Evolutionary conservation across 1,140 invertebrate genomes (phyloP).

Genomic region (Yoshiicerus persimilis): DNA sequence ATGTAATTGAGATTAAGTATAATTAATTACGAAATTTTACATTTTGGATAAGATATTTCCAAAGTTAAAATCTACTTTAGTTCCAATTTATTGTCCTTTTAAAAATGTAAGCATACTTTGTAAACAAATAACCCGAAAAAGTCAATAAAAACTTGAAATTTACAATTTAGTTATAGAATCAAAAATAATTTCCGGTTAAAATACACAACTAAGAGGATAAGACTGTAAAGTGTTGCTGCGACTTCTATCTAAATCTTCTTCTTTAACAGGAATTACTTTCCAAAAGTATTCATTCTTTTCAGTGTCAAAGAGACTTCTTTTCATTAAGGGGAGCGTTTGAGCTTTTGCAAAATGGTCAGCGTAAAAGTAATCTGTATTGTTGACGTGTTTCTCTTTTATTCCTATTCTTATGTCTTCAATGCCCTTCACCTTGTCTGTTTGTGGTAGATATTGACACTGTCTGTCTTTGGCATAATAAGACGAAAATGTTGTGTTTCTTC

Average conservation of each 20-base stretch:
- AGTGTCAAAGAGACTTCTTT: background rate
- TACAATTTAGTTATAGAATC: too few species aligned
- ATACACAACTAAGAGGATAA: background rate
- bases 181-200: background rate
- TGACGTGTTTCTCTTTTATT: background rate
- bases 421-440: background rate
- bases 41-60: too few species aligned
- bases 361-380: background rate
- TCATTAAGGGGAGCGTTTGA: background rate
- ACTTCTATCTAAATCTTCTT: background rate
- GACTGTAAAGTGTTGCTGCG: background rate
- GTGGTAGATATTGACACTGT: slow-evolving; percentile 14
- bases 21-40: too few species aligned
- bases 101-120: too few species aligned
- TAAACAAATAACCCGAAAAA: too few species aligned
- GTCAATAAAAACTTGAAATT: too few species aligned
- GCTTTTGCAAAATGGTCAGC: background rate
- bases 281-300: background rate
- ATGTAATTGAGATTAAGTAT: too few species aligned
- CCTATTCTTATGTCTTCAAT: background rate
- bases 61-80: too few species aligned
- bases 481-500: background rate
- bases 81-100: too few species aligned
- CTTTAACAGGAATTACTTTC: background rate
- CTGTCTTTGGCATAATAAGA: slow-evolving; percentile 6